Base-by-base conservation (phyloP, 1,140 invertebrate genomes). In the Drosophila nigromelanica region DNA sequence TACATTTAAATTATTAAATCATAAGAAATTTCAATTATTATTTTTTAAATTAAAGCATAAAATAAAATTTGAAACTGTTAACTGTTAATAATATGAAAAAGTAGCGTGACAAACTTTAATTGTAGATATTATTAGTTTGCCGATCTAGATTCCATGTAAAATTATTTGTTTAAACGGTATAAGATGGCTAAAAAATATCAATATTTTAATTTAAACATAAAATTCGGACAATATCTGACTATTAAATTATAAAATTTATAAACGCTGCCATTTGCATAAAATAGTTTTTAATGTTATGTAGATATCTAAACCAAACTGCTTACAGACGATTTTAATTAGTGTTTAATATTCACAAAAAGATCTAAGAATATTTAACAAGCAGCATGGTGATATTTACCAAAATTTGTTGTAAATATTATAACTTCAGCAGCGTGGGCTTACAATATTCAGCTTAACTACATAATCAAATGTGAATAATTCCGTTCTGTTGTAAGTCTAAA, bases 381-480 rank as follows among this genome's bases (percentile, higher is more conserved):
- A 18, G n/a, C n/a, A n/a, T n/a, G n/a, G 1, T 18, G 18, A 18
- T 18, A 2, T 18, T 27, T 2, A 27, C 24, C 1, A 5, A 27
- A 24, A 12, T 12, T 48, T 48, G 10, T 10, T 14, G n/a, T 30
- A 18, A 24, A 18, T 11, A 51, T 35, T 51, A 51, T 52, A 18
- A 12, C 12, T 15, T 10, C 10, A 11, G 0, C 10, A 24, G 43
- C 18, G 15, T 45, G 21, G n/a, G 12, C 3, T 35, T 18, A 10
- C 35, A 27, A 27, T n/a, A 24, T 10, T 15, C 43, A 39, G 18
- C n/a, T 18, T 35, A 14, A 30, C 24, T 21, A 21, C n/a, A 47
- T 37, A 47, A 55, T 62, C 30, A 48, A 27, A 42, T 64, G 60
- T 5, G 6, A 55, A 56, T 37, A 40, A 48, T 33, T 27, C n/a